Conservation (phyloP, 2,888 invertebrate species). For the Lissonota sp. region DNA sequence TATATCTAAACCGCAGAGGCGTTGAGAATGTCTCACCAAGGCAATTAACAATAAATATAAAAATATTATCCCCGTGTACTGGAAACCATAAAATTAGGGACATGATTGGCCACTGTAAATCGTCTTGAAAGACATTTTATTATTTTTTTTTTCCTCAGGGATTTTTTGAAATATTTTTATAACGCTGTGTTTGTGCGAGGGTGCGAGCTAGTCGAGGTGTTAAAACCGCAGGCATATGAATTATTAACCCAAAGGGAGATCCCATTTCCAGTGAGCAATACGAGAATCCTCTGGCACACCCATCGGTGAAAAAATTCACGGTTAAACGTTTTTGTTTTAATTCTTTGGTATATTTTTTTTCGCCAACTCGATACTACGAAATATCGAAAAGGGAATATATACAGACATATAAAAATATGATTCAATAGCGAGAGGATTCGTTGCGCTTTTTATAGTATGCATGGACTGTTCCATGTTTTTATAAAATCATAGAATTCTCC, state of each 20-base stretch:
- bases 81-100: conserved; percentile 61
- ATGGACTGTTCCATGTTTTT: no score
- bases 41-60: conserved; percentile 57
- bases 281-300: not conserved
- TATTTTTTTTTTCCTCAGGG: not conserved
- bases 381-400: conserved; percentile 4
- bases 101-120: conserved; percentile 60
- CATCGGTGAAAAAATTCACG: not conserved
- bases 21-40: not conserved
- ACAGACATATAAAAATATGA: not conserved
- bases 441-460: no score
- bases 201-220: conserved; percentile 28
- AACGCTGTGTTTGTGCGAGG: conserved; percentile 13
- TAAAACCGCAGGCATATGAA: conserved; percentile 54
- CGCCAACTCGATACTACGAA: not conserved
- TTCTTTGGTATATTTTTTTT: not conserved
- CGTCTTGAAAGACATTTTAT: conserved; percentile 21
- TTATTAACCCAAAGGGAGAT: conserved; percentile 30
- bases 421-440: no score
- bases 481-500: no score
- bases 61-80: conserved; percentile 24
- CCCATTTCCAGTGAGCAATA: conserved; percentile 14
- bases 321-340: not conserved
- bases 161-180: conserved; percentile 15
- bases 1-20: conserved; percentile 22